phyloP scores from a whole-genome alignment of 2,888 invertebrate species.

The Pyrrhia umbra region DNA sequence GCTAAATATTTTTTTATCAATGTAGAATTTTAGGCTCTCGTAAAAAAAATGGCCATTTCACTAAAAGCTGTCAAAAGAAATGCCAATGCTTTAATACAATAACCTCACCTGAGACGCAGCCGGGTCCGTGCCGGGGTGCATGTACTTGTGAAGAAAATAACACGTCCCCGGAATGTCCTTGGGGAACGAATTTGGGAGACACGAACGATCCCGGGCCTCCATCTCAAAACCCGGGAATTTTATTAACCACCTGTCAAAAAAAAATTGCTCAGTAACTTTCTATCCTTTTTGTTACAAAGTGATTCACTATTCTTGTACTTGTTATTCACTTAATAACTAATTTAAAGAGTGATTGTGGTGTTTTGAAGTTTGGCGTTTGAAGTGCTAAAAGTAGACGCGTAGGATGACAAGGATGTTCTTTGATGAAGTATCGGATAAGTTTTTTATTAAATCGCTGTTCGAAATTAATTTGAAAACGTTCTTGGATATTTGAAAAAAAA shows the following conservation, averaged over 20 bases:
- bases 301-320: constrained; percentile 49
- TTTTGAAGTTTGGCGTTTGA: not conserved
- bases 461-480: constrained; percentile 1
- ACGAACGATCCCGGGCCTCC: constrained; percentile 93
- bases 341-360: constrained; percentile 21
- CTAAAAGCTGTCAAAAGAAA: constrained; percentile 9
- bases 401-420: constrained; percentile 8
- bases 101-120: constrained; percentile 88
- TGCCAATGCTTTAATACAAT: not conserved
- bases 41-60: not conserved
- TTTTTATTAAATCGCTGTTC: constrained; percentile 15
- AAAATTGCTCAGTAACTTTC: constrained; percentile 36
- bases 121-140: constrained; percentile 92
- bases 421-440: constrained; percentile 5
- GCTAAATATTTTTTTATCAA: no score
- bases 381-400: constrained; percentile 1
- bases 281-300: constrained; percentile 23
- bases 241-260: constrained; percentile 92
- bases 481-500: not conserved
- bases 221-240: constrained; percentile 94
- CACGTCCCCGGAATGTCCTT: constrained; percentile 94
- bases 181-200: constrained; percentile 96
- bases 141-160: constrained; percentile 95
- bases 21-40: not conserved
- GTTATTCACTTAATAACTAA: constrained; percentile 21